These are phyloP conservation scores for Thamnaconus septentrionalis DNA, from an alignment of 2,113 vertebrate species.

Conservation along the genomic window DNA sequence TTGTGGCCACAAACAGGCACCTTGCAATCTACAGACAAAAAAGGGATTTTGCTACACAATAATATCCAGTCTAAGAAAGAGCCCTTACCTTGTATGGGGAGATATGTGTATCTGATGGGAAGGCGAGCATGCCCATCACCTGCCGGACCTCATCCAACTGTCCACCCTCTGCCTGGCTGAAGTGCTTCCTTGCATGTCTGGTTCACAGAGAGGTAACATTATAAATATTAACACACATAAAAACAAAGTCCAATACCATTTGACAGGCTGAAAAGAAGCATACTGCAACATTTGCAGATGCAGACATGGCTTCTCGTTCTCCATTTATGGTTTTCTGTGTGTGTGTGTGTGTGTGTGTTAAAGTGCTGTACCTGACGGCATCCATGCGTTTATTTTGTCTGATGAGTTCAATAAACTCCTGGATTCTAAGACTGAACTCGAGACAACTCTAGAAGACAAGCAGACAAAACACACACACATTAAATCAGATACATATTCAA, in stretches of 20 bases:
- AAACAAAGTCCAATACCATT: too few species aligned
- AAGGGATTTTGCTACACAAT: too few species aligned
- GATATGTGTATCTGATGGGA: slow-evolving; percentile 97
- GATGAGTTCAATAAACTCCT: slow-evolving; percentile 99
- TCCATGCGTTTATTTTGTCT: slow-evolving; percentile 99
- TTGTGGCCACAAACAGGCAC: slow-evolving; percentile 14
- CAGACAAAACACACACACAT: background rate
- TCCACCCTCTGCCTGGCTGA: slow-evolving; percentile 96
- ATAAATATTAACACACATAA: too few species aligned
- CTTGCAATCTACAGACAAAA: too few species aligned
- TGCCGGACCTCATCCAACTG: slow-evolving; percentile 98
- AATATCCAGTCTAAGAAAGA: too few species aligned
- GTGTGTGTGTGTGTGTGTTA: background rate
- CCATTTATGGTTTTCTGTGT: background rate
- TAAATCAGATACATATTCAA: background rate
- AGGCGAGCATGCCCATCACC: slow-evolving; percentile 99
- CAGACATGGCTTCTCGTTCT: background rate
- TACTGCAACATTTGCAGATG: too few species aligned
- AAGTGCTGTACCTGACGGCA: slow-evolving; percentile 87
- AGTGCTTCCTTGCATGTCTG: slow-evolving; percentile 98
- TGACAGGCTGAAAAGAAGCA: too few species aligned
- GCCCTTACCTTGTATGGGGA: slow-evolving; percentile 94
- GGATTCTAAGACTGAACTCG: slow-evolving; percentile 98
- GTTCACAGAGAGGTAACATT: slow-evolving; percentile 7
- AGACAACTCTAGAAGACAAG: slow-evolving; percentile 87